A percentile compares a stretch with the other conserved stretches of the same genome.
Conservation (phyloP, 2,888 invertebrate genomes). For the Smittia sp. region DNA sequence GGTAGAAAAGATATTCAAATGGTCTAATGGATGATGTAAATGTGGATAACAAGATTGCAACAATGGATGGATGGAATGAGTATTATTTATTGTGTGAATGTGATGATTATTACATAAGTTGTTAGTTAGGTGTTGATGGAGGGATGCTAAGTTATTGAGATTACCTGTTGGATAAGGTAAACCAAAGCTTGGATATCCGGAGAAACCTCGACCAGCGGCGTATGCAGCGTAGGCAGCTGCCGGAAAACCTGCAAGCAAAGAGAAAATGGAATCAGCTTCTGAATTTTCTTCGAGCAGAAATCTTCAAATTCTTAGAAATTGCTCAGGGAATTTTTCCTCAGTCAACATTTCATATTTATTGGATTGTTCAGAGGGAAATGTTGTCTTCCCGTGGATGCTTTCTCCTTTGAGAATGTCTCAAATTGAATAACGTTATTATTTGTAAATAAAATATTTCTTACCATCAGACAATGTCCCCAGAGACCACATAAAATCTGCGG, state of each 20-base stretch:
- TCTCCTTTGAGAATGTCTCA: not conserved
- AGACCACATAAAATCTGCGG: constrained; percentile 98
- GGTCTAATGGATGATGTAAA: constrained; percentile 53
- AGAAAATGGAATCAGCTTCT: not conserved
- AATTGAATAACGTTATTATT: constrained; percentile 23
- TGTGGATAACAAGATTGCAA: constrained; percentile 67
- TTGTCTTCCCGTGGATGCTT: not conserved
- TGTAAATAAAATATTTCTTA: constrained; percentile 59
- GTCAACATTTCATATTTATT: constrained; percentile 11
- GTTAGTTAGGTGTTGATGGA: constrained; percentile 68
- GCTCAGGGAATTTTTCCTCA: not conserved
- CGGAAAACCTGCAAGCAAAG: constrained; percentile 76
- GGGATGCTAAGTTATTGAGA: constrained; percentile 64
- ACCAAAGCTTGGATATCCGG: constrained; percentile 97
- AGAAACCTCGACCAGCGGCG: constrained; percentile 94
- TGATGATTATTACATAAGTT: constrained; percentile 55
- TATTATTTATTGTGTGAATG: constrained; percentile 56
- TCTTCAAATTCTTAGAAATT: constrained; percentile 24
- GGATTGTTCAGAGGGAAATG: not conserved
- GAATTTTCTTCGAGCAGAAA: not conserved
- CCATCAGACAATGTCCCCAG: constrained; percentile 97
- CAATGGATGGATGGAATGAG: constrained; percentile 55
- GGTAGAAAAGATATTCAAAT: constrained; percentile 46
- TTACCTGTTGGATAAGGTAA: constrained; percentile 95
- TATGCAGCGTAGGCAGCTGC: constrained; percentile 93